Percentiles rank a stretch among this genome's conserved stretches.
phyloP scores from a whole-genome alignment of 2,888 invertebrate species.

The Phalera bucephala region DNA sequence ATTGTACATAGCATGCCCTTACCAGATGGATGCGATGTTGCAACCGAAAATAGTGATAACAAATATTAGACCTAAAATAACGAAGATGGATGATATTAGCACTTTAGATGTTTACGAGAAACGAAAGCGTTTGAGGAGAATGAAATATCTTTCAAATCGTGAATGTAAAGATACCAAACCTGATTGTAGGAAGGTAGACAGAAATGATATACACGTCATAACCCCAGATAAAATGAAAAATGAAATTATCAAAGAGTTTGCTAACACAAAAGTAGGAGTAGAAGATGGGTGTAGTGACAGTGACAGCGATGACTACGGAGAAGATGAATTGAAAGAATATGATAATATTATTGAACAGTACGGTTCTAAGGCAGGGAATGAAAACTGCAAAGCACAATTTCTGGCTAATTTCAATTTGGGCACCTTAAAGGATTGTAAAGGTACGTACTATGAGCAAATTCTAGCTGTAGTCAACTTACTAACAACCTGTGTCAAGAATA shows the following conservation, averaged over 20 bases:
- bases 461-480: no score
- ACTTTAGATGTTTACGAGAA: constrained; percentile 81
- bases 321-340: constrained; percentile 74
- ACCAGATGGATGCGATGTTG: constrained; percentile 64
- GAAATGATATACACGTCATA: constrained; percentile 45
- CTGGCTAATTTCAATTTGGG: constrained; percentile 85
- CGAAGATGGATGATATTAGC: constrained; percentile 62
- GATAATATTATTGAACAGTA: constrained; percentile 78
- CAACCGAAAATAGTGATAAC: constrained; percentile 69
- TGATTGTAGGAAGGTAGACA: constrained; percentile 38
- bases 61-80: constrained; percentile 54
- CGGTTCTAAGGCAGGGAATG: constrained; percentile 59
- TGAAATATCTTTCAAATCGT: constrained; percentile 61
- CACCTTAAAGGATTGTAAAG: constrained; percentile 83
- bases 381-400: constrained; percentile 80
- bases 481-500: no score
- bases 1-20: constrained; percentile 62
- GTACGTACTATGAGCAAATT: constrained; percentile 77
- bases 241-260: constrained; percentile 68
- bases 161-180: constrained; percentile 29
- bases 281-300: constrained; percentile 69
- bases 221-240: constrained; percentile 65
- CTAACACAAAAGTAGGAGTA: constrained; percentile 46
- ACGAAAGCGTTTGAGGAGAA: constrained; percentile 67
- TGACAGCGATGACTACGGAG: constrained; percentile 77